phyloP scores from a whole-genome alignment of 2,888 invertebrate species.

The Drosophila parthenogenetica region DNA sequence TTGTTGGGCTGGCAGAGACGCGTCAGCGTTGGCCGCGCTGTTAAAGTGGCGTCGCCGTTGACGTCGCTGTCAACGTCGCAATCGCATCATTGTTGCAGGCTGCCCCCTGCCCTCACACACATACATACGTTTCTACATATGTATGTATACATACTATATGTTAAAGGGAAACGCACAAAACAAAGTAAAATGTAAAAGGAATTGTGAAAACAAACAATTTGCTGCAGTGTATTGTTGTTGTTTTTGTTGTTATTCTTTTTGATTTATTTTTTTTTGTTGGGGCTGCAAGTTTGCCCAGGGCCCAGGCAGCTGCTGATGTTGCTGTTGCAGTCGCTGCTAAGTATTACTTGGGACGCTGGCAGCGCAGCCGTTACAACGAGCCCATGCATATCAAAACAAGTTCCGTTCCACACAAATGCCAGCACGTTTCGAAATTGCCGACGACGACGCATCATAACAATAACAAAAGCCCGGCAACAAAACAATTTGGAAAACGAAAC shows the following conservation, averaged over 20 bases:
- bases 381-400: slow-evolving; percentile 76
- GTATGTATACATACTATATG: not conserved
- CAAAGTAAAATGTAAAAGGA: slow-evolving; percentile 64
- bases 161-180: slow-evolving; percentile 50
- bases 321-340: slow-evolving; percentile 33
- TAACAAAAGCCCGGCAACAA: slow-evolving; percentile 69
- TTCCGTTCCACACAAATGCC: slow-evolving; percentile 79
- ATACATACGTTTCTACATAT: not conserved
- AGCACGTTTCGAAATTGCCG: slow-evolving; percentile 75
- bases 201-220: slow-evolving; percentile 76
- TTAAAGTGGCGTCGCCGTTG: not conserved
- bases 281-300: slow-evolving; percentile 53
- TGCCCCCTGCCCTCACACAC: slow-evolving; percentile 19
- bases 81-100: slow-evolving; percentile 44
- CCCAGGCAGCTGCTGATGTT: slow-evolving; percentile 33
- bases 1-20: slow-evolving; percentile 39
- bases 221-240: slow-evolving; percentile 30
- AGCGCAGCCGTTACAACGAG: slow-evolving; percentile 45
- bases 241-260: slow-evolving; percentile 35
- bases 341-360: slow-evolving; percentile 27
- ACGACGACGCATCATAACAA: slow-evolving; percentile 74
- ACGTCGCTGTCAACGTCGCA: not conserved
- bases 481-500: slow-evolving; percentile 63
- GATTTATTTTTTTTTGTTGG: slow-evolving; percentile 44
- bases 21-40: slow-evolving; percentile 32